Evolutionary conservation across 2,113 vertebrate genomes (phyloP).

Genomic region (Platysternon megacephalum): DNA sequence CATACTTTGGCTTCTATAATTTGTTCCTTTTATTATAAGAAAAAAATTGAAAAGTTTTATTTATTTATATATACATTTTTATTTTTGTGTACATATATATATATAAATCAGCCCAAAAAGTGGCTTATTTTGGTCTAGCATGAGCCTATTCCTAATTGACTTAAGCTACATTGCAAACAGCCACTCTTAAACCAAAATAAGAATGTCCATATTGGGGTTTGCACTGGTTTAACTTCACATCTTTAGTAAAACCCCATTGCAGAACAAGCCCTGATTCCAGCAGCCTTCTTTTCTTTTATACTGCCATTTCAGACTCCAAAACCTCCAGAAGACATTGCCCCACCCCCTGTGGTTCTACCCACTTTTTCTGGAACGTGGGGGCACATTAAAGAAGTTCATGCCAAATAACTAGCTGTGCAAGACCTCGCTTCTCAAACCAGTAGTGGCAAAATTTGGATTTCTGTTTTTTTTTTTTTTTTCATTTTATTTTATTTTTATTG

Average conservation of each 20-base stretch:
- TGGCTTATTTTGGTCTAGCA: background rate
- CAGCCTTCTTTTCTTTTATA: background rate
- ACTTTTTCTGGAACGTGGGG: background rate
- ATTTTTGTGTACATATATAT: background rate
- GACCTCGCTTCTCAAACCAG: fast-evolving
- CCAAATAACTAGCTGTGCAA: background rate
- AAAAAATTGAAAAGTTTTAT: background rate
- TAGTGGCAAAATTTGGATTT: fast-evolving
- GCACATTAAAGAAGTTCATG: fast-evolving
- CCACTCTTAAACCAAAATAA: background rate
- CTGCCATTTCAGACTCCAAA: background rate
- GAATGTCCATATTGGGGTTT: background rate
- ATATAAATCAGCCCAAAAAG: background rate
- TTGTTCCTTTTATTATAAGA: background rate
- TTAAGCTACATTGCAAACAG: background rate
- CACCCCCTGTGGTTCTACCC: background rate
- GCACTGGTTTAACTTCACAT: background rate
- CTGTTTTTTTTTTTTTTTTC: background rate
- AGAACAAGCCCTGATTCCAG: background rate
- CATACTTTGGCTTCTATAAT: background rate
- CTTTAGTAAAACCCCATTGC: background rate
- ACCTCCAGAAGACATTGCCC: background rate
- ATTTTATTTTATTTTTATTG: slow-evolving; percentile 35
- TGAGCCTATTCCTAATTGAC: background rate
- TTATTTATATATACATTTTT: too few relatives aligned